A percentile compares a stretch with the other conserved stretches of the same genome.
These are phyloP conservation scores for Cephalotes varians DNA, from an alignment of 2,888 invertebrate species.

Conservation along the genomic window DNA sequence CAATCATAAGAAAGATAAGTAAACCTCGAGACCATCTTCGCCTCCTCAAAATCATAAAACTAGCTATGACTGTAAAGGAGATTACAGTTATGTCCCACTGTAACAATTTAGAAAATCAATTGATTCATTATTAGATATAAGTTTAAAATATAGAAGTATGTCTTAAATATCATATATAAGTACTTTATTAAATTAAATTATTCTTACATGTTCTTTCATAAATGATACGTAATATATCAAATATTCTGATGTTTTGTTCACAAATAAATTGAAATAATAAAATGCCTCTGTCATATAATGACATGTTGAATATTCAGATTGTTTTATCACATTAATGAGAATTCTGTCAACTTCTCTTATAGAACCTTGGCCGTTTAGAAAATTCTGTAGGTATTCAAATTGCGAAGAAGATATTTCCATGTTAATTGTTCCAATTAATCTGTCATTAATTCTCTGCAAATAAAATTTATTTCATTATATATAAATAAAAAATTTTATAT, in stretches of 20 bases:
- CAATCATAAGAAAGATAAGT: slow-evolving; percentile 65
- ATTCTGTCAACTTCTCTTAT: slow-evolving; percentile 78
- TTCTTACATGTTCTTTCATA: slow-evolving; percentile 57
- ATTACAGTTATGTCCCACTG: slow-evolving; percentile 53
- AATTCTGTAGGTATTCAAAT: slow-evolving; percentile 73
- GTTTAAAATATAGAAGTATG: slow-evolving; percentile 29
- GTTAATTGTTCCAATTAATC: slow-evolving; percentile 69
- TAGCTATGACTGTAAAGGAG: slow-evolving; percentile 46
- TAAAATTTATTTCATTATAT: neutral
- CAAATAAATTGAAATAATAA: slow-evolving; percentile 5
- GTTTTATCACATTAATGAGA: slow-evolving; percentile 72
- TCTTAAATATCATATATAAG: neutral
- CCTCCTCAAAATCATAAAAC: slow-evolving; percentile 62
- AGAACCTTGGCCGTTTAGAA: slow-evolving; percentile 71
- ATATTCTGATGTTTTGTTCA: neutral
- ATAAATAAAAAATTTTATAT: slow-evolving; percentile 19
- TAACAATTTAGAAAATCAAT: slow-evolving; percentile 25
- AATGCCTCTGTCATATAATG: slow-evolving; percentile 47
- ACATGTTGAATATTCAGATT: slow-evolving; percentile 21
- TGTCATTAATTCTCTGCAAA: slow-evolving; percentile 66
- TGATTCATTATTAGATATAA: slow-evolving; percentile 57
- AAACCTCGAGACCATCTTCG: slow-evolving; percentile 64
- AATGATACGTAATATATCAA: neutral
- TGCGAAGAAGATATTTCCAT: slow-evolving; percentile 74
- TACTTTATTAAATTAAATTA: neutral